Percentiles rank a stretch among this genome's conserved stretches.
Evolutionary conservation across 2,888 invertebrate species (phyloP).

Genomic region (Idaea biselata): DNA sequence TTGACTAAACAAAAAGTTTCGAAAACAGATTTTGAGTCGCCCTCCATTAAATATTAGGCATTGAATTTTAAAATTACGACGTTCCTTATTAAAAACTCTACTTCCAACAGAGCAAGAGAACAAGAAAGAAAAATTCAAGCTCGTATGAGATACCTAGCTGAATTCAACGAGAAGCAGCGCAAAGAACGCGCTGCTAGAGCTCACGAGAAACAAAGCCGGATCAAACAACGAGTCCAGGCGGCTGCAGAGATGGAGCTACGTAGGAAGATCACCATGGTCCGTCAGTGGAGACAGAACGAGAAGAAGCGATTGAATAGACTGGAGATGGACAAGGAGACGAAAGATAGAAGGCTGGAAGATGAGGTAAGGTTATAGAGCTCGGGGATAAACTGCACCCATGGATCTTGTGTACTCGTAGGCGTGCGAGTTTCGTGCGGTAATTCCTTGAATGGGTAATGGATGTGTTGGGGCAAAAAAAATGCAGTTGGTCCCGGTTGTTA

Average conservation of each 20-base stretch:
- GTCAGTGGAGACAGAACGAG: conserved; percentile 68
- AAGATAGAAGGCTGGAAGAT: conserved; percentile 49
- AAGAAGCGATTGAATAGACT: conserved; percentile 58
- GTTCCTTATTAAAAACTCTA: not conserved
- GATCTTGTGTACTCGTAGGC: too few species aligned
- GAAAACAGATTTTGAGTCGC: not conserved
- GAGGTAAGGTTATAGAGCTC: conserved; percentile 40
- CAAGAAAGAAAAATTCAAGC: conserved; percentile 62
- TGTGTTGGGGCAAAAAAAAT: too few species aligned
- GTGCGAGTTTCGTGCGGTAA: too few species aligned
- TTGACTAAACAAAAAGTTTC: too few species aligned
- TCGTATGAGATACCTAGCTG: conserved; percentile 61
- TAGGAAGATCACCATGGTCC: conserved; percentile 70
- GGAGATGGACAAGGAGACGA: conserved; percentile 56
- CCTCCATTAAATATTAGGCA: not conserved
- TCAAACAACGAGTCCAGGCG: conserved; percentile 67
- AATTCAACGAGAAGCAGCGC: conserved; percentile 61
- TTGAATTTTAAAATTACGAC: not conserved
- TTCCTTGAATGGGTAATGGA: too few species aligned
- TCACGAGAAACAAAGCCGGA: conserved; percentile 56
- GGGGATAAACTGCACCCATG: too few species aligned
- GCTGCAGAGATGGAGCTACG: conserved; percentile 70
- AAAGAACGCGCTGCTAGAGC: conserved; percentile 54
- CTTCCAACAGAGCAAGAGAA: conserved; percentile 54
- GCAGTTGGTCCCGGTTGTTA: too few species aligned